Evolutionary conservation across 2,888 invertebrate genomes (phyloP).

Genomic region (Aphrophora alni): DNA sequence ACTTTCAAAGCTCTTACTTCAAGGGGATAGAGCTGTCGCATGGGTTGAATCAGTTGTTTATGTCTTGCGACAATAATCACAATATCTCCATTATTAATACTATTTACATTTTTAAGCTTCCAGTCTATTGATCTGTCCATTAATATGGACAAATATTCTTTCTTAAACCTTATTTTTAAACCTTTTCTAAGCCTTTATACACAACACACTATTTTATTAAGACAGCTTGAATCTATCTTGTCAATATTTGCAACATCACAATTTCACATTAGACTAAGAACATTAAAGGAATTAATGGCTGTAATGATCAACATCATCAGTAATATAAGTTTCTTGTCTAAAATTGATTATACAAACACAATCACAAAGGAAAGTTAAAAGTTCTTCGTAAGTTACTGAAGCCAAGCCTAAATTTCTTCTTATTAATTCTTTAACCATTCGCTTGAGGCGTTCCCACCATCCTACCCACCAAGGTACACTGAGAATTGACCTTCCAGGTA

Average conservation of each 20-base stretch:
- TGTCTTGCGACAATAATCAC: too few relatives aligned
- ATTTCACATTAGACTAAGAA: constrained; percentile 15
- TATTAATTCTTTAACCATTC: constrained; percentile 36
- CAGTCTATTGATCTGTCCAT: not conserved
- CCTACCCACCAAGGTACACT: constrained; percentile 33
- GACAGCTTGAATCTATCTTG: not conserved
- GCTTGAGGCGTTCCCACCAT: constrained; percentile 54
- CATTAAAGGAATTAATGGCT: constrained; percentile 36
- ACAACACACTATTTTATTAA: not conserved
- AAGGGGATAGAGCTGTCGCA: too few relatives aligned
- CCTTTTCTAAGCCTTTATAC: not conserved
- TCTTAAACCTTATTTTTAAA: constrained; percentile 12
- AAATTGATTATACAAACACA: constrained; percentile 36
- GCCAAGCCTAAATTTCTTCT: constrained; percentile 33
- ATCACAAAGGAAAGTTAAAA: constrained; percentile 35
- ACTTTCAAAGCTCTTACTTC: too few relatives aligned
- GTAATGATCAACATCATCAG: constrained; percentile 12
- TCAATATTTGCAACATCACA: constrained; percentile 16
- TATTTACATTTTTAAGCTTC: too few relatives aligned
- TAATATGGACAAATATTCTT: not conserved
- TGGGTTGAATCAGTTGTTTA: too few relatives aligned
- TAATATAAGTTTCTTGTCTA: constrained; percentile 38
- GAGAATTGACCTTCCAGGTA: constrained; percentile 54
- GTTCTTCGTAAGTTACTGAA: constrained; percentile 33
- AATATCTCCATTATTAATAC: too few relatives aligned